Evolutionary conservation across 2,113 vertebrate species (phyloP).

Genomic region (Paralichthys olivaceus): DNA sequence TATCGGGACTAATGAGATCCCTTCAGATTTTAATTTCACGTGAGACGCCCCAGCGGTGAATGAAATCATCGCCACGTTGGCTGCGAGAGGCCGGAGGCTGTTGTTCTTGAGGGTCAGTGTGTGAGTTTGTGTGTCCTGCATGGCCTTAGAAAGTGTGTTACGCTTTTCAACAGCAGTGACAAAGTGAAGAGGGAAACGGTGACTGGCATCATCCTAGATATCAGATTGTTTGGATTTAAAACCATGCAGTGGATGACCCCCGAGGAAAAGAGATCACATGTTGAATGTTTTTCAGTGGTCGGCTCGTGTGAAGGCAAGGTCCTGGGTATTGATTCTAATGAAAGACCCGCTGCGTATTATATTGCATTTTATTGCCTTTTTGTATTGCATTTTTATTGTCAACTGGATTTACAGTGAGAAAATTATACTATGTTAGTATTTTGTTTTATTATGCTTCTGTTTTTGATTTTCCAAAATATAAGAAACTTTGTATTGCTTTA

Average conservation of each 20-base stretch:
- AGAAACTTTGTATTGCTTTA: conserved; percentile 84
- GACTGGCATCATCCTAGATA: conserved; percentile 60
- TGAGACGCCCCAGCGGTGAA: conserved; percentile 48
- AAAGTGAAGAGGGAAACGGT: conserved; percentile 35
- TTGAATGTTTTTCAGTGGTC: conserved; percentile 73
- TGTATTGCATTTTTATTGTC: conserved; percentile 82
- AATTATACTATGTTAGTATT: conserved; percentile 91
- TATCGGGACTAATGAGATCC: conserved; percentile 19
- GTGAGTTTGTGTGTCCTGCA: conserved; percentile 29
- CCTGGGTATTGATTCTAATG: conserved; percentile 77
- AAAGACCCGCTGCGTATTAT: conserved; percentile 77
- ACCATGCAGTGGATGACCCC: conserved; percentile 45
- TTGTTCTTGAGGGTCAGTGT: conserved; percentile 53
- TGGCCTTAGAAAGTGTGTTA: conserved; percentile 44
- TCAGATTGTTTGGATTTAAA: conserved; percentile 63
- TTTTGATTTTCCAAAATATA: conserved; percentile 89
- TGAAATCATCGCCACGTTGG: conserved; percentile 53
- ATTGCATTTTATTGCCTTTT: conserved; percentile 83
- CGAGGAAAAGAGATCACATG: conserved; percentile 42
- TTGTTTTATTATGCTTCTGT: conserved; percentile 85
- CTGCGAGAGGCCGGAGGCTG: conserved; percentile 61
- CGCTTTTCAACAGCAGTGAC: conserved; percentile 47
- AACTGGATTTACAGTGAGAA: conserved; percentile 89
- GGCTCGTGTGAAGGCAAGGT: conserved; percentile 72
- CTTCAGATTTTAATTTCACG: conserved; percentile 26